Base-by-base conservation (phyloP, 2,888 invertebrate genomes). In the Crepidodera aurea region DNA sequence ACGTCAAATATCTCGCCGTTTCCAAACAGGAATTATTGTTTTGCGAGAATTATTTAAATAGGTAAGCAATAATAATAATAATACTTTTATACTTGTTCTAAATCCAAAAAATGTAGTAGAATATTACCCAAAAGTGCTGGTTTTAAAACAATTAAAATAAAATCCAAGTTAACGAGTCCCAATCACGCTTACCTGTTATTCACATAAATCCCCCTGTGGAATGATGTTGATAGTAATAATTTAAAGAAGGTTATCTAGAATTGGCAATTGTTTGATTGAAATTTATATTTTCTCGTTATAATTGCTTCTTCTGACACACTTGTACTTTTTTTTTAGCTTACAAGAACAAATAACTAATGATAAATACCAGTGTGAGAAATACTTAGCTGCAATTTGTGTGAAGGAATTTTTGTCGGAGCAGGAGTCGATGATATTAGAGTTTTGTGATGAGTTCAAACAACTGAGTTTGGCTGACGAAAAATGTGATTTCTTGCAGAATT, bases 381-480 rank as follows among this genome's bases (percentile, higher is more conserved):
- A 91, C 77, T 82, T 93, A 67, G 87, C 92, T 40, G 85, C 86
- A 16, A 87, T 90, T 48, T 92, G 94, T 79, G 90, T 92, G 2
- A 85, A 90, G 42, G 86, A 93, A 63, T 95, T 94, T 76, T 84
- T 94, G 48, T 91, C 94, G 64, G 89, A 90, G 60, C 86, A 92
- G 57, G 93, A 92, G 75, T 79, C 85, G 44, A 84, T 88, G 46
- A 85, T 96, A 71, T 83, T 88, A 63, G 85, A 87, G 72, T 95
- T 97, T 74, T 90, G 90, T 59, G 83, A 86, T 22, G 92, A 95
- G 73, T 95, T 98, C 80, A 87, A 90, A 61, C 85, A 88, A 18
- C 85, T 94, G 0, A 89, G 87, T 1, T 84, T 93, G 19, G 89
- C 94, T 67, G 97, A 98, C 77, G 97, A 97, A 82, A 96, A 95